Conservation (phyloP, 2,888 invertebrate genomes). For the Heliconius ethilla region DNA sequence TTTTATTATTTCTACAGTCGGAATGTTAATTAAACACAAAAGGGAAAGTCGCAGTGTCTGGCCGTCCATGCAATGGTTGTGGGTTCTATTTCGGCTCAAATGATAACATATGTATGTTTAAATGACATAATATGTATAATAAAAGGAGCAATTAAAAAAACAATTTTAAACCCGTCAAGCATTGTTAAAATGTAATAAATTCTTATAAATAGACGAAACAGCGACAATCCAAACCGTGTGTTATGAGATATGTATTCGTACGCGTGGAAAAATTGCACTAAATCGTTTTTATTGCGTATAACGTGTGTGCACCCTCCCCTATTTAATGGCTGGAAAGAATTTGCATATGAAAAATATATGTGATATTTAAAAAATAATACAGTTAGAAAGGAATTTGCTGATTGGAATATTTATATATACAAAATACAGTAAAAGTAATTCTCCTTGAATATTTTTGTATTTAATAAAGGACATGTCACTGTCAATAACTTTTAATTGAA, state of each 20-base stretch:
- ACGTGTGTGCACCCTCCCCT: conserved; percentile 55
- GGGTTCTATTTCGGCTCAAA: too few species aligned
- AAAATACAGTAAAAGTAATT: background rate
- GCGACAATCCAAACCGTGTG: conserved; percentile 18
- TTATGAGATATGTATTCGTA: conserved; percentile 47
- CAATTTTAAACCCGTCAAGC: background rate
- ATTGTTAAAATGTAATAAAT: conserved; percentile 22
- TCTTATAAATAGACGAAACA: conserved; percentile 19
- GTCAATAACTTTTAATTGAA: background rate
- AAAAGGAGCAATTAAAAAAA: background rate
- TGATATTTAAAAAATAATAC: conserved; percentile 40
- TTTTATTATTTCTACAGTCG: background rate
- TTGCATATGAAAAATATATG: conserved; percentile 64
- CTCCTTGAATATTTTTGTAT: background rate
- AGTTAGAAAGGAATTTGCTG: conserved; percentile 5
- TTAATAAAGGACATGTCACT: background rate
- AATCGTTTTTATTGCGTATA: conserved; percentile 77
- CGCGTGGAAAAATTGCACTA: conserved; percentile 70
- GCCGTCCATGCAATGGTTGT: too few species aligned
- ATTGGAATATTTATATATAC: background rate
- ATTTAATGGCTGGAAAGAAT: conserved; percentile 64
- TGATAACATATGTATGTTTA: too few species aligned
- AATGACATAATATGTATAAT: too few species aligned
- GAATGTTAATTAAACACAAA: background rate
- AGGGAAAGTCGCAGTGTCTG: background rate